Base-by-base conservation (phyloP, 2,797 vertebrate genomes). In the Rhyacichthys aspro region DNA sequence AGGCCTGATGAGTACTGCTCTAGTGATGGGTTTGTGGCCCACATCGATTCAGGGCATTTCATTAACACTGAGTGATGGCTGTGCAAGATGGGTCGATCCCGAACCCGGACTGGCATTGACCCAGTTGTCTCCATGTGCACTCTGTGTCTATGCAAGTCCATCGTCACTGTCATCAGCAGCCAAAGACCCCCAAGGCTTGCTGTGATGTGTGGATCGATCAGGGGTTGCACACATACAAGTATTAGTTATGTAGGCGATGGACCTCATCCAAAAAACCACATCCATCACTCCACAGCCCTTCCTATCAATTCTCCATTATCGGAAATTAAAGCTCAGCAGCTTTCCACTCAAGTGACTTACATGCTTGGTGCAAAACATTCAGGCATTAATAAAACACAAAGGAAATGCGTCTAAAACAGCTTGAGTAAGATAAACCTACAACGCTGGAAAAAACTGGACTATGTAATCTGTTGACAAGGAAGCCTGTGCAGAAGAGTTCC, bases 71-170 rank as follows among this genome's bases (percentile, higher is more conserved):
- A 84, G 73, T 37, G 76, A 81, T 67, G 58, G 53, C 55, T 67
- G 28, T 49, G 70, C 55, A 54, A 67, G 66, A 67, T 8, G 23
- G 64, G 67, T 91, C 88, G 74, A 91, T 91, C 74, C 71, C 9
- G 63, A 88, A 77, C 79, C 72, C 14, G 74, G 70, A 62, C 81
- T 54, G 73, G 83, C 85, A 92, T 86, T 92, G 89, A 90, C 89
- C 87, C 79, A 76, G 73, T 84, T 78, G 64, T 57, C 62, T 59
- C 59, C n/a, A 45, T 8, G 8, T 18, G 75, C 70, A 62, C 62
- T 70, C 67, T 46, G 58, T 56, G 59, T 78, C 76, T 61, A 50
- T 58, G 58, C 46, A 37, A 75, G 75, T 84, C 84, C 79, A 79
- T 82, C 79, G 74, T 74, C 64, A 36, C 70, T 37, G 71, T 47